Evolutionary conservation across 2,888 invertebrate genomes (phyloP), one percentile per base, ranked within the genome.

Genomic region (Hedya salicella): DNA sequence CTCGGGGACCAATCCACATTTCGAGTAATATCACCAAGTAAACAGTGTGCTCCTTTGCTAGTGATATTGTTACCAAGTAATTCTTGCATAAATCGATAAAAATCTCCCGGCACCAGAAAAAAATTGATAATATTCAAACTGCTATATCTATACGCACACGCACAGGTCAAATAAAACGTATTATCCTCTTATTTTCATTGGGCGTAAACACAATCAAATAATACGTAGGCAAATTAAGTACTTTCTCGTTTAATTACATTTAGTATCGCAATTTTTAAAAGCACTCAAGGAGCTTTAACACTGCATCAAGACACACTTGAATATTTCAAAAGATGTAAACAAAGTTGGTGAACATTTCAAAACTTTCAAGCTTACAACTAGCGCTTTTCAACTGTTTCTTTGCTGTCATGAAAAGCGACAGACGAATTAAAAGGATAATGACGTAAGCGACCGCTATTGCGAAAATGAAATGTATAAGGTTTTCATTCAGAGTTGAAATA

Each of bases 231-330:
- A n/a, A n/a, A n/a, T n/a, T n/a, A n/a, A n/a, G n/a, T n/a, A n/a
- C n/a, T 25, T 4, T 39, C 3, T 9, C 17, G 39, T 14, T 19
- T 39, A 14, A 8, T 11, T 30, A 3, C 16, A 21, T n/a, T 6
- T 13, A 40, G 17, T 21, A 8, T 2, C 25, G 8, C 16, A 16
- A 25, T 40, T 48, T 39, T 60, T 13, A 42, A 8, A 50, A 30
- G 40, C 60, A 50, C 60, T 60, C 16, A 21, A 16, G 25, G 21
- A 60, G 30, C 50, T 50, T 59, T 60, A 14, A 11, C 14, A 14
- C 16, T 49, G 25, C 21, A 39, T 13, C 5, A 17, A 49, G 25
- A 16, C 48, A 60, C 17, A 40, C 50, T 44, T 17, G 16, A 19
- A 21, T 50, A 19, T 11, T 30, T 30, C 17, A 25, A 17, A 30